These are phyloP conservation scores for Cheilosia soror DNA, from an alignment of 2,888 invertebrate genomes.

Conservation along the genomic window DNA sequence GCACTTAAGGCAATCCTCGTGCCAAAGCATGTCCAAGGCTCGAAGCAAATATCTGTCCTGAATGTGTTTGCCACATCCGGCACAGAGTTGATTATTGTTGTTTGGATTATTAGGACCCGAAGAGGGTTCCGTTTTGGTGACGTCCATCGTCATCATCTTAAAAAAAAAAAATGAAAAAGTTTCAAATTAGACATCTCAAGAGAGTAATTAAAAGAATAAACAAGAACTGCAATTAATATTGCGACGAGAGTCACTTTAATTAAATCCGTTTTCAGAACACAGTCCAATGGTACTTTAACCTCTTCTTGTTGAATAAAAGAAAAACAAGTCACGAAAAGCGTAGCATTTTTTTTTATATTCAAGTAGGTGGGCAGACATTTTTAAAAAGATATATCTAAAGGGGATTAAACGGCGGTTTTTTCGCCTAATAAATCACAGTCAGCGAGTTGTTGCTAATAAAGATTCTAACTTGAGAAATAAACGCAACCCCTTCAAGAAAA, in stretches of 20 bases:
- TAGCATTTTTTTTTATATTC: conserved; percentile 20
- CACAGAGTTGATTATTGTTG: conserved; percentile 90
- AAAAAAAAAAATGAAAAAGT: conserved; percentile 25
- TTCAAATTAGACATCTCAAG: conserved; percentile 55
- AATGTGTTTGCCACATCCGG: conserved; percentile 97
- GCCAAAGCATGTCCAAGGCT: conserved; percentile 97
- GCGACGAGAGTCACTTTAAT: conserved; percentile 58
- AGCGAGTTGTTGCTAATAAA: conserved; percentile 59
- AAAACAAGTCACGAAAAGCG: conserved; percentile 39
- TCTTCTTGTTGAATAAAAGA: conserved; percentile 45
- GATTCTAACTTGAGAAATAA: conserved; percentile 63
- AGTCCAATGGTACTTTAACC: conserved; percentile 48
- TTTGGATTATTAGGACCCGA: conserved; percentile 83
- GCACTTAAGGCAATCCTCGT: conserved; percentile 98
- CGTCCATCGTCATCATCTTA: conserved; percentile 93
- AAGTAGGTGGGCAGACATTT: not conserved
- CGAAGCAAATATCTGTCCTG: conserved; percentile 95
- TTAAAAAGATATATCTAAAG: conserved; percentile 51
- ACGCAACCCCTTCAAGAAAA: conserved; percentile 55
- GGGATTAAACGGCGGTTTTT: conserved; percentile 61
- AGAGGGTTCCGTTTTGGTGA: conserved; percentile 89
- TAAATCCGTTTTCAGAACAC: conserved; percentile 46
- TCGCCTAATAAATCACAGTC: conserved; percentile 63
- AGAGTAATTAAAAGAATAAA: conserved; percentile 62
- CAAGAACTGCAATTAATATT: conserved; percentile 39